Evolutionary conservation across 1,140 invertebrate genomes (phyloP).

Genomic region (Aphelinus atriplicis): DNA sequence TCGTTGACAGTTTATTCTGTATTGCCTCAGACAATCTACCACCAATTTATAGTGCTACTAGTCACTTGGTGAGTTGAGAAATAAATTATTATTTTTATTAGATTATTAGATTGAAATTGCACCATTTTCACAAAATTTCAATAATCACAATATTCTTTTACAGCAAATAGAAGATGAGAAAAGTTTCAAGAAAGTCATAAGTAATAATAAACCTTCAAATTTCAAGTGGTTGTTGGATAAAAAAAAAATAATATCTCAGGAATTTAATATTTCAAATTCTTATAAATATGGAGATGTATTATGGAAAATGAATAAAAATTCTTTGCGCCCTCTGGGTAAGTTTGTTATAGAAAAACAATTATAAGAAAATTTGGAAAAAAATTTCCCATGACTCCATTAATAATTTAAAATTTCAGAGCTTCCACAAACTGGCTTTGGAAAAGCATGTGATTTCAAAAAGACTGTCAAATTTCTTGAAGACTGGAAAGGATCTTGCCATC

Average conservation of each 20-base stretch:
- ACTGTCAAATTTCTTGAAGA: slow-evolving; percentile 62
- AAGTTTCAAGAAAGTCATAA: slow-evolving; percentile 40
- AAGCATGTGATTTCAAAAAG: slow-evolving; percentile 58
- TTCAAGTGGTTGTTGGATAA: slow-evolving; percentile 46
- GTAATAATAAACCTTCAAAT: slow-evolving; percentile 40
- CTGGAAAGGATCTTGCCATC: slow-evolving; percentile 61
- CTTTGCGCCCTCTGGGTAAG: slow-evolving; percentile 55
- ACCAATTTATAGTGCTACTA: slow-evolving; percentile 52
- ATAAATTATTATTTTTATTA: background rate
- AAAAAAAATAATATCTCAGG: slow-evolving; percentile 35
- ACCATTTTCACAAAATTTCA: slow-evolving; percentile 9
- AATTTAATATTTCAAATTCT: slow-evolving; percentile 49
- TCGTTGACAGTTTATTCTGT: slow-evolving; percentile 62
- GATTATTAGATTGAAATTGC: background rate
- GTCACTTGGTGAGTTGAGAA: slow-evolving; percentile 50
- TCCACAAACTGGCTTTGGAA: slow-evolving; percentile 59
- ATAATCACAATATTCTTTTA: slow-evolving; percentile 3
- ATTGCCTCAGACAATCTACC: slow-evolving; percentile 63
- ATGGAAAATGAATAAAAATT: slow-evolving; percentile 57
- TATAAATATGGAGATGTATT: slow-evolving; percentile 54
- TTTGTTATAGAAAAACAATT: slow-evolving; percentile 19
- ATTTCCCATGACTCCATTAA: slow-evolving; percentile 3
- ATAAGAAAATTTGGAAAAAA: background rate
- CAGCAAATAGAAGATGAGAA: slow-evolving; percentile 40
- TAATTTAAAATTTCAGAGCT: slow-evolving; percentile 56